phyloP scores from a whole-genome alignment of 2,888 invertebrate genomes.

The Sinodicranocentrus sp. region DNA sequence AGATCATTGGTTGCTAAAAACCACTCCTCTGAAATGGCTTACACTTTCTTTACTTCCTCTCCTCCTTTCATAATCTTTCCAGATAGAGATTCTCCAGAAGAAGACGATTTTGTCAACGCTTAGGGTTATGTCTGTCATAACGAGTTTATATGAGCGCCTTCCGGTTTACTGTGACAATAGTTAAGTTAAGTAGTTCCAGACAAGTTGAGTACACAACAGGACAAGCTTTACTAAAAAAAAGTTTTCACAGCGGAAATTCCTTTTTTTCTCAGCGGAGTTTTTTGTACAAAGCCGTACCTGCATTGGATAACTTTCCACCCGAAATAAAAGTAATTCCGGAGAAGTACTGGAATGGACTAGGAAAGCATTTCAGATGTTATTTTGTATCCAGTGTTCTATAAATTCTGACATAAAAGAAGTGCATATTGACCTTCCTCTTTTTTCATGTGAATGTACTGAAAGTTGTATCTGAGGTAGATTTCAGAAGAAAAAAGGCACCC shows the following conservation, averaged over 20 bases:
- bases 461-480: no score
- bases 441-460: not conserved
- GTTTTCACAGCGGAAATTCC: not conserved
- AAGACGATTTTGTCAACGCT: no score
- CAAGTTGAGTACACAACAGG: not conserved
- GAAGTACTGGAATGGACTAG: no score
- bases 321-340: not conserved
- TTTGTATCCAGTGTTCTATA: no score
- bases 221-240: constrained; percentile 6
- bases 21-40: no score
- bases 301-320: not conserved
- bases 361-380: no score
- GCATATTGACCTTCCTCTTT: not conserved
- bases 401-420: not conserved
- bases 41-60: no score
- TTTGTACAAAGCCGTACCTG: not conserved
- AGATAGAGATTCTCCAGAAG: no score
- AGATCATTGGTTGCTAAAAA: constrained; percentile 8
- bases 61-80: no score
- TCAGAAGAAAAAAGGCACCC: no score
- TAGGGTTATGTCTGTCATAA: not conserved
- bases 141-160: constrained; percentile 12
- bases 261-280: not conserved
- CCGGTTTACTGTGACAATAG: constrained; percentile 21
- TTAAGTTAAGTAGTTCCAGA: not conserved